These are phyloP conservation scores for Rhopalosiphum padi DNA, from an alignment of 1,140 invertebrate species.

Conservation along the genomic window DNA sequence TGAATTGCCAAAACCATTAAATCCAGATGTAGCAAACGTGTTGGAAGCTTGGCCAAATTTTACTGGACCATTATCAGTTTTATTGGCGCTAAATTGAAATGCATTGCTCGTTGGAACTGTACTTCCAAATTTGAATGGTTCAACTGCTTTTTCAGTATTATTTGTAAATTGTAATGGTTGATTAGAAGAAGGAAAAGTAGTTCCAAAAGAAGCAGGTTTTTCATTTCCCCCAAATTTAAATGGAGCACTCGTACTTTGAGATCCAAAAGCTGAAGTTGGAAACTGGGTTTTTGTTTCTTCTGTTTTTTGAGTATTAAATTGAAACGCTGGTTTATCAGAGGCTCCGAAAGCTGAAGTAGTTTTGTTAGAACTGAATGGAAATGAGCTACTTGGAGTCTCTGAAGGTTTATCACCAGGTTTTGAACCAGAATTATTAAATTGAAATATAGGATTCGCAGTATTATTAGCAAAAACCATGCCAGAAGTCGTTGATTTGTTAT, in stretches of 20 bases:
- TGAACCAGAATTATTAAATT: slow-evolving; percentile 37
- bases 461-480: not conserved
- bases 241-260: slow-evolving; percentile 29
- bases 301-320: slow-evolving; percentile 25
- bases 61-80: not conserved
- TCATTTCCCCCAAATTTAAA: slow-evolving; percentile 35
- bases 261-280: slow-evolving; percentile 6
- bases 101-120: not conserved
- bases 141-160: not conserved
- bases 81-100: slow-evolving; percentile 7
- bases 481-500: not conserved
- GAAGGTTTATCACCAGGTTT: slow-evolving; percentile 16
- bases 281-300: slow-evolving; percentile 34
- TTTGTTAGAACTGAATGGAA: slow-evolving; percentile 3
- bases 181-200: not conserved
- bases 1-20: slow-evolving; percentile 16
- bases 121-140: slow-evolving; percentile 45
- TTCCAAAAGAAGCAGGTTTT: slow-evolving; percentile 29
- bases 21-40: not conserved
- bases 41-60: slow-evolving; percentile 31
- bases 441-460: not conserved
- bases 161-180: slow-evolving; percentile 35
- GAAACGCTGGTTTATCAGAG: not conserved
- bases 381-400: not conserved
- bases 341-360: not conserved